Evolutionary conservation across 2,888 invertebrate species (phyloP), one percentile per base, ranked within the genome.

Genomic region (Drosophila macrothrix): DNA sequence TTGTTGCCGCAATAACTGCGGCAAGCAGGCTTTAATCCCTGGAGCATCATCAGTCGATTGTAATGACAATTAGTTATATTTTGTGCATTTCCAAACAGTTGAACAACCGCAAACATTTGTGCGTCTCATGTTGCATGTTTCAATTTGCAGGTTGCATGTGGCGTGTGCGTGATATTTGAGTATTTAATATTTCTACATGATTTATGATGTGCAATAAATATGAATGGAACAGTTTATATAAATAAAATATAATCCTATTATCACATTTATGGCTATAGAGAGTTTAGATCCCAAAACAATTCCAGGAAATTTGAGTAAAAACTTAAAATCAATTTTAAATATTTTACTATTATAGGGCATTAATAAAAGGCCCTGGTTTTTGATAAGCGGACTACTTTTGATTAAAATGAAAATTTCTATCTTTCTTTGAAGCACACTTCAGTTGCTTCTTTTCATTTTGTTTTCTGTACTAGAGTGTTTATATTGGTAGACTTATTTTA

Each of bases 51-150:
- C 35, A 58, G 59, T 54, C 58, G 56, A 72, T 78, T 39, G 55
- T 33, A 73, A 78, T 68, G 65, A 68, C 75, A 78, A 79, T 78
- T 73, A 73, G 62, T 63, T 56, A 73, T 73, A 79, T 70, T 69
- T 70, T 61, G 49, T 46, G 56, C 62, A 54, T 35, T 72, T 54
- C 9, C 35, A 50, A 66, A 54, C 33, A 54, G 74, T 59, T 74
- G 50, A 64, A 25, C 62, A 49, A 28, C 66, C 46, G 25, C 46
- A 46, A 72, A 56, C 25, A 43, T 55, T 64, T 66, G 39, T 41
- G 49, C 46, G 43, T 50, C 46, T n/a, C 54, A 37, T 55, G n/a
- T 35, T 56, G 39, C 62, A 67, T 29, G n/a, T 56, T 56, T 31
- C 62, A 67, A 22, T 55, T 35, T 35, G 35, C 54, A 19, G 39